Conservation (phyloP, 35 echinoderm and acorn worm genomes). For the Ptychodera flava region DNA sequence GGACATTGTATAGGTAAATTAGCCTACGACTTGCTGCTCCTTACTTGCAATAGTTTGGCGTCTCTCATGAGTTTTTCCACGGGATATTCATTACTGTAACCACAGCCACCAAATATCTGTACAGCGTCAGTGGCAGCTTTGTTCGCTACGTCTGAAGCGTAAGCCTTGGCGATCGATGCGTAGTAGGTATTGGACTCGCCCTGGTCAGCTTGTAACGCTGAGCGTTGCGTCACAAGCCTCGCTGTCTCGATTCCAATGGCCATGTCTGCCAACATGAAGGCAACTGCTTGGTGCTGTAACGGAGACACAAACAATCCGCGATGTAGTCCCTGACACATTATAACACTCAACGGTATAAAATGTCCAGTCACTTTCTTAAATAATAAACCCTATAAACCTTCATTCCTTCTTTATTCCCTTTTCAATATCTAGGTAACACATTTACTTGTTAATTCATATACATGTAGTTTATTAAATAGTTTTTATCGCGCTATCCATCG, state of each 20-base stretch:
- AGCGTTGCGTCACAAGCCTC: slow-evolving; percentile 57
- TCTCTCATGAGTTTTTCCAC: slow-evolving; percentile 97
- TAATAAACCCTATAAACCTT: no score
- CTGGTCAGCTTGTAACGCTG: slow-evolving; percentile 88
- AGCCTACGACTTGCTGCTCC: no score
- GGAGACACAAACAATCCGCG: no score
- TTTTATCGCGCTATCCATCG: no score
- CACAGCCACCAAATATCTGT: slow-evolving; percentile 91
- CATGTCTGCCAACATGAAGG: slow-evolving; percentile 94
- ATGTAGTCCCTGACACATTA: no score
- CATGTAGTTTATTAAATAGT: no score
- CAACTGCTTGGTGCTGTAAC: slow-evolving; percentile 85
- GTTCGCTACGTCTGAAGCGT: slow-evolving; percentile 83
- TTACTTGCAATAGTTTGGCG: slow-evolving; percentile 93
- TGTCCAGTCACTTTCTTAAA: no score
- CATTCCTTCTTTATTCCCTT: no score
- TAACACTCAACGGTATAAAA: no score
- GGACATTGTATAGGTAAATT: no score
- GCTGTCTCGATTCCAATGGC: slow-evolving; percentile 82
- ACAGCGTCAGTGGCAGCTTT: slow-evolving; percentile 85
- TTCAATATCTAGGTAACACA: no score
- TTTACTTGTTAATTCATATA: no score
- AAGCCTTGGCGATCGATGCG: slow-evolving; percentile 87
- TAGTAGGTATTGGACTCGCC: slow-evolving; percentile 84
- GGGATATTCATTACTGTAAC: slow-evolving; percentile 93